phyloP scores from a whole-genome alignment of 1,140 invertebrate species.

The Nephotettix cincticeps region DNA sequence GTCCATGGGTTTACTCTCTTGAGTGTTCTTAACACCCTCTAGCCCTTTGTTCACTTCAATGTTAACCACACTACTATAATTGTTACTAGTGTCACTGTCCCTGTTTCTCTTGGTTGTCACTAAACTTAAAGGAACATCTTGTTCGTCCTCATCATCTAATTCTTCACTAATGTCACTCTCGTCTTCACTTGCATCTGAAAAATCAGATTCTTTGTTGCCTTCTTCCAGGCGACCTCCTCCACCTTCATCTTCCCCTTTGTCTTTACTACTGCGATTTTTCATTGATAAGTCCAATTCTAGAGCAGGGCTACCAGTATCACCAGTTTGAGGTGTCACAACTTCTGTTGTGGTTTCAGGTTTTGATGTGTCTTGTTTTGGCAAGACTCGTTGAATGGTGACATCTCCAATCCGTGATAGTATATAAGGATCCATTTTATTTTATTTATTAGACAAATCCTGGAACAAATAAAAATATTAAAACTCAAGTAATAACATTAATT shows the following conservation, averaged over 20 bases:
- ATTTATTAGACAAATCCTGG: not conserved
- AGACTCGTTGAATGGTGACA: conserved; percentile 54
- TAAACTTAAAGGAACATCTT: conserved; percentile 12
- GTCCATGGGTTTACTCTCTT: conserved; percentile 42
- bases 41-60: conserved; percentile 15
- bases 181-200: conserved; percentile 26
- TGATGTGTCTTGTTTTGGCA: conserved; percentile 40
- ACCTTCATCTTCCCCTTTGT: conserved; percentile 48
- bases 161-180: conserved; percentile 44
- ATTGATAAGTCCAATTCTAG: conserved; percentile 41
- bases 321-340: too few species aligned
- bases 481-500: too few species aligned
- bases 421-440: conserved; percentile 39
- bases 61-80: conserved; percentile 9
- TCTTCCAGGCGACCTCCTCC: conserved; percentile 42
- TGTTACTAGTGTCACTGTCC: conserved; percentile 6
- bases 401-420: conserved; percentile 53
- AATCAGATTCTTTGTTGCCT: not conserved
- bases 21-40: conserved; percentile 34
- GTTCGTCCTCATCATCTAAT: conserved; percentile 46
- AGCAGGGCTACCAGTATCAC: conserved; percentile 50
- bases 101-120: conserved; percentile 46
- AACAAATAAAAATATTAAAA: too few species aligned
- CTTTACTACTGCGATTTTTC: conserved; percentile 44
- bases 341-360: too few species aligned